These are phyloP conservation scores for Steromphala cineraria DNA, from an alignment of 2,888 invertebrate genomes.

Conservation along the genomic window DNA sequence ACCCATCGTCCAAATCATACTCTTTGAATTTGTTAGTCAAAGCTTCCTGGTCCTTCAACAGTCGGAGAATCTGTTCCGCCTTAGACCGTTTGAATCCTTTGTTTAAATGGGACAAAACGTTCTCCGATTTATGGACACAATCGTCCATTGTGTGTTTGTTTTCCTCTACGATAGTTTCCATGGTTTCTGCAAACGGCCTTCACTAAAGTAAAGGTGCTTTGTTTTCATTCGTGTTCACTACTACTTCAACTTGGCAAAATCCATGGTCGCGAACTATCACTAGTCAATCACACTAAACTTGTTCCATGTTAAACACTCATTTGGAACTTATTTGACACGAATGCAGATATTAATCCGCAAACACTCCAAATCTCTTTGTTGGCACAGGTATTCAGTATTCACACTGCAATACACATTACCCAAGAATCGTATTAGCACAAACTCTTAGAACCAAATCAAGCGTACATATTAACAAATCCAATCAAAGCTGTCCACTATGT, in stretches of 20 bases:
- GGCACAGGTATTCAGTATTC: not conserved
- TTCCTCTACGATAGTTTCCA: slow-evolving; percentile 1
- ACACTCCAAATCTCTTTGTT: not conserved
- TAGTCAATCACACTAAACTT: too few relatives aligned
- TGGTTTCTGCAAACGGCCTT: not conserved
- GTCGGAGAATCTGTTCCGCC: slow-evolving; percentile 56
- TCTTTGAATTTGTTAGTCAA: slow-evolving; percentile 44
- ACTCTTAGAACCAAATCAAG: not conserved
- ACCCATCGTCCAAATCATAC: slow-evolving; percentile 34
- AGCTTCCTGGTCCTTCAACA: slow-evolving; percentile 56
- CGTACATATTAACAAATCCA: too few relatives aligned
- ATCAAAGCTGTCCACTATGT: too few relatives aligned
- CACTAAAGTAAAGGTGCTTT: not conserved
- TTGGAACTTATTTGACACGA: not conserved
- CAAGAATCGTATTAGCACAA: not conserved
- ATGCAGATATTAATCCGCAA: not conserved
- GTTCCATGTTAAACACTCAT: too few relatives aligned
- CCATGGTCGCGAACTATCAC: not conserved
- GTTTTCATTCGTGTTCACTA: not conserved
- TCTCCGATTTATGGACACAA: slow-evolving; percentile 34
- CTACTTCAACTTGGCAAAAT: not conserved
- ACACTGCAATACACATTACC: not conserved
- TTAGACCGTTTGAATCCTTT: slow-evolving; percentile 52
- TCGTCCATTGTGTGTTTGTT: not conserved
- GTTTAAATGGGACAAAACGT: slow-evolving; percentile 50